A percentile compares a stretch with the other conserved stretches of the same genome.
Conservation (phyloP, 2,888 invertebrate species). For the Coleophora flavipennella region DNA sequence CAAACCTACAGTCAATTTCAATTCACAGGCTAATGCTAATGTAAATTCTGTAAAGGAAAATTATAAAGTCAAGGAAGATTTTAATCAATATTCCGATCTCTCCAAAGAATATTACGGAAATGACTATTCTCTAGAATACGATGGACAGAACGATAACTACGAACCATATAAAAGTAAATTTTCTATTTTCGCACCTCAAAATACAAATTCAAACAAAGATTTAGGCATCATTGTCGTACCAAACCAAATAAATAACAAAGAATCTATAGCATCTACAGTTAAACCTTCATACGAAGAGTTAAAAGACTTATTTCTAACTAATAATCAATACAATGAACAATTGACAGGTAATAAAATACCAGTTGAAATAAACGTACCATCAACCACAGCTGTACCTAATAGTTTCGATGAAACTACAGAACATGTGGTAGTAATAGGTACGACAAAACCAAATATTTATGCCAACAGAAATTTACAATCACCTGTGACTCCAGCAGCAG, state of each 20-base stretch:
- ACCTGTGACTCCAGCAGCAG: constrained; percentile 19
- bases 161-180: constrained; percentile 44
- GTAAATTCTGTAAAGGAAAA: background rate
- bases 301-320: constrained; percentile 37
- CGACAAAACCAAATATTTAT: constrained; percentile 33
- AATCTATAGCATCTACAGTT: constrained; percentile 19
- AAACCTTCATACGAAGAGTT: constrained; percentile 35
- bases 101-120: constrained; percentile 46
- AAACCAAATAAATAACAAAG: background rate
- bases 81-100: constrained; percentile 35
- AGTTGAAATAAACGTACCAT: constrained; percentile 28
- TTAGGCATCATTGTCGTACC: constrained; percentile 5
- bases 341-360: constrained; percentile 16
- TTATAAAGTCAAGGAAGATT: constrained; percentile 21
- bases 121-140: constrained; percentile 44
- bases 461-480: constrained; percentile 30
- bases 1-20: constrained; percentile 10
- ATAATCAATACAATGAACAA: constrained; percentile 23
- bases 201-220: constrained; percentile 4
- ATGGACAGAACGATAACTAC: constrained; percentile 28
- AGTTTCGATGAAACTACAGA: constrained; percentile 29
- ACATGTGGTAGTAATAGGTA: constrained; percentile 35
- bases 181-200: constrained; percentile 18
- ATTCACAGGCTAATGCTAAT: background rate
- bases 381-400: constrained; percentile 23